Base-by-base conservation (phyloP, 2,113 vertebrate genomes). In the Pipa parva region DNA sequence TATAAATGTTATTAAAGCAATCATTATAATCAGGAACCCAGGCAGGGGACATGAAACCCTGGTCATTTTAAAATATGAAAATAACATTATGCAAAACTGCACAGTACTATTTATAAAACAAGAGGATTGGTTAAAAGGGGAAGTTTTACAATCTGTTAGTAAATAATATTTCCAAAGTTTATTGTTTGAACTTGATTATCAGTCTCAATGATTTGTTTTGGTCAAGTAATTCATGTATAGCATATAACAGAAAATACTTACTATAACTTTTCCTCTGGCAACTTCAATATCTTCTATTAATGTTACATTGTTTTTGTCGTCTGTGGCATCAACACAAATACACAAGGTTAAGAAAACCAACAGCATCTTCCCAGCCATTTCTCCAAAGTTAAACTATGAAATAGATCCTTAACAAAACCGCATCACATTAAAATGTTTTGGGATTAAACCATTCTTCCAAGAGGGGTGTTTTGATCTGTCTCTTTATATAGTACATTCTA, bases 221-320 rank as follows among this genome's bases (percentile, higher is more conserved):
- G n/a, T n/a, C n/a, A 2, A 24, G 9, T 24, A 9, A 15, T 24
- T 20, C 22, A 13, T 9, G 7, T 21, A 2, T 5, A 4, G 18
- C 17, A 3, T 25, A 17, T 3, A 2, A 10, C 9, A 9, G 20
- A 4, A 28, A 20, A 13, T 63, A 71, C 68, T 62, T 56, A 62
- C 60, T 24, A 71, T 63, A 9, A 62, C 59, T n/a, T 20, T 61
- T 27, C 68, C 59, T 26, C 59, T 63, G 24, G 68, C 60, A 31
- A 61, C 27, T 55, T 63, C 68, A 55, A 7, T 63, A 15, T 71
- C 60, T 54, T 61, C 49, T 13, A 57, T 63, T 2, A 63, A n/a
- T 18, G 13, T 22, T 24, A 60, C n/a, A n/a, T 45, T 33, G 2
- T 68, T 39, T 22, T 6, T 15, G 20, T 31, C 22, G 2, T 20